Evolutionary conservation across 53 echinoderm and acorn worm genomes (phyloP), one percentile per base, ranked within the genome.

Genomic region (Crossaster papposus): DNA sequence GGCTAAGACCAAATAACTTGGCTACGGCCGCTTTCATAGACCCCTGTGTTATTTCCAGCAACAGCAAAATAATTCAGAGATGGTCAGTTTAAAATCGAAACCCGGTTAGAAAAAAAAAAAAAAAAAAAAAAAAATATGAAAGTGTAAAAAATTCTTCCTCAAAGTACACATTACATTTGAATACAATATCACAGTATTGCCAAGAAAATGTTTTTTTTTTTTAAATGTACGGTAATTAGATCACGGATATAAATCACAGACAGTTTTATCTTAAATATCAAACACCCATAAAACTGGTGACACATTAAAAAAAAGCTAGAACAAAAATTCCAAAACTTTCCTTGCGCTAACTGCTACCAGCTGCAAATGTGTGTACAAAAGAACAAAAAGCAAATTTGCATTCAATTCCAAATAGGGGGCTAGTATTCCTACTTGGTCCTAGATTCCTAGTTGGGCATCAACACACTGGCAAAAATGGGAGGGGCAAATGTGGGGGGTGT

Each of bases 131-230:
- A 31, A 15, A 6, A 5, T 63, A 58, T 63, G 22, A 54, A 31
- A 33, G 18, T 32, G 23, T 51, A 63, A 81, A 17, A n/a, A 81
- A 26, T 23, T 23, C 44, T 5, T 63, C 62, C 81, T 81, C 22
- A 30, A 31, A 81, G 33, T 81, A 63, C 81, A 81, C 81, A 54
- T 62, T 29, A 74, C 81, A 81, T 26, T 81, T 80, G 68, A 68
- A 68, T 80, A 81, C 81, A 54, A 81, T 81, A 81, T 63, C 30
- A 81, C 30, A 81, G 63, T 81, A 83, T 83, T 83, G 83, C 83
- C 83, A 83, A 83, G 83, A 83, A 83, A 33, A 30, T 33, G 34
- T 74, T 29, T 74, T 44, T 44, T 44, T 44, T 74, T 74, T 74
- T 74, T 17, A 74, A 36, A 83, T 83, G 70, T 83, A 36, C 54